Base-by-base conservation (phyloP, 1,140 invertebrate genomes). In the Brachionus angularis region DNA sequence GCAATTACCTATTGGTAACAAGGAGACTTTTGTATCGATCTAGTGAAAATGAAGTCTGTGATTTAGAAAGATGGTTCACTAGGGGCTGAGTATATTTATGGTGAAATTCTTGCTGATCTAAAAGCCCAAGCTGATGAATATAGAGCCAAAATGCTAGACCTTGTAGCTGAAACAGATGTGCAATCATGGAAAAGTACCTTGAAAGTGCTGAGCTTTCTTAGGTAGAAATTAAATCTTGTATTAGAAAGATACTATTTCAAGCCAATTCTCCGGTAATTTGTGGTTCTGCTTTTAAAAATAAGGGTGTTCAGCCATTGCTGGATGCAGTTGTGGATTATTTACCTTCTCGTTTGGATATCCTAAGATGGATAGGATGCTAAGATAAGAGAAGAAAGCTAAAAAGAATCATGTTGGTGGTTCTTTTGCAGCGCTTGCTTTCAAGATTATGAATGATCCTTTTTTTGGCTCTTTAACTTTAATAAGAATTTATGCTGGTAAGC, bases 41-140 rank as follows among this genome's bases (percentile, higher is more conserved):
- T 73, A n/a, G 39, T 77, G 23, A 73, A 74, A 53, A 77, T 75
- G 2, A 76, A 76, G 67, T 50, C 76, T 12, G 18, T 47, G 21
- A 18, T 46, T 3, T 69, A 34, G 25, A 7, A 33, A 31, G 33
- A 62, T 14, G 55, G 33, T 12, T 14, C 14, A n/a, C 14, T 23
- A 62, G 55, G 55, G 8, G 55, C 25, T 46, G 21, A 46, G 42
- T 46, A 16, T 46, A 46, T 46, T 46, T 46, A 46, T 14, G 10
- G 10, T 18, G 47, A 10, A 14, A 14, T 50, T 50, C 7, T 10
- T 14, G 21, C 10, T 14, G 7, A 18, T 14, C 10, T 10, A 10
- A 50, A 21, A 8, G 10, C 47, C 47, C 21, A 21, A 50, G 18
- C 10, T 50, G 10, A 7, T 50, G 7, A 10, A 50, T n/a, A n/a